Evolutionary conservation across 2,797 vertebrate species (phyloP).

Genomic region (Peromyscus aztecus): DNA sequence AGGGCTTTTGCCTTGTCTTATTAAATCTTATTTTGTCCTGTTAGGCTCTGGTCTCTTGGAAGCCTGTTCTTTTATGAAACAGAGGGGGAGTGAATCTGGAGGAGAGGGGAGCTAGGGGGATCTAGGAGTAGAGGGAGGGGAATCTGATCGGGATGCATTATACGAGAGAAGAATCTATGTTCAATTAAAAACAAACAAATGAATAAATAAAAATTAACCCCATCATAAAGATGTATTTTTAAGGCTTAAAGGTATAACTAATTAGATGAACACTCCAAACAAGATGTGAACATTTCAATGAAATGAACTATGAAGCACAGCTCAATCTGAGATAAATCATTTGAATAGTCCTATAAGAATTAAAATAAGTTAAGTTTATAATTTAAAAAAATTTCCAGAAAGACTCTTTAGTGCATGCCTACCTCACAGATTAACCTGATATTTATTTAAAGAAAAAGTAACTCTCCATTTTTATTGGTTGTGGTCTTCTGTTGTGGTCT

Average conservation of each 20-base stretch:
- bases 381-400: background rate
- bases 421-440: background rate
- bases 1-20: background rate
- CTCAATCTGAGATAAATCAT: background rate
- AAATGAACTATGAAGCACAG: background rate
- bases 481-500: background rate
- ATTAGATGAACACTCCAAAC: background rate
- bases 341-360: background rate
- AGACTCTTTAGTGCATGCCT: background rate
- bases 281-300: background rate
- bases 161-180: background rate
- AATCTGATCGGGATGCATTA: background rate
- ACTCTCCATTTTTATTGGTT: background rate
- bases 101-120: background rate
- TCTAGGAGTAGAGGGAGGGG: background rate
- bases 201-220: background rate
- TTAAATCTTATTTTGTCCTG: background rate
- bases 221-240: background rate
- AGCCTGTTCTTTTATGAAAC: background rate
- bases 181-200: background rate
- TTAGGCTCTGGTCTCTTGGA: background rate
- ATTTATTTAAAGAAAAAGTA: background rate
- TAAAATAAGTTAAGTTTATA: background rate
- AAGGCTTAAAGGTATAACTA: background rate
- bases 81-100: background rate